phyloP scores from a whole-genome alignment of 37 sponge, comb jelly and placozoan genomes.

The Chondrosia reniformis region DNA sequence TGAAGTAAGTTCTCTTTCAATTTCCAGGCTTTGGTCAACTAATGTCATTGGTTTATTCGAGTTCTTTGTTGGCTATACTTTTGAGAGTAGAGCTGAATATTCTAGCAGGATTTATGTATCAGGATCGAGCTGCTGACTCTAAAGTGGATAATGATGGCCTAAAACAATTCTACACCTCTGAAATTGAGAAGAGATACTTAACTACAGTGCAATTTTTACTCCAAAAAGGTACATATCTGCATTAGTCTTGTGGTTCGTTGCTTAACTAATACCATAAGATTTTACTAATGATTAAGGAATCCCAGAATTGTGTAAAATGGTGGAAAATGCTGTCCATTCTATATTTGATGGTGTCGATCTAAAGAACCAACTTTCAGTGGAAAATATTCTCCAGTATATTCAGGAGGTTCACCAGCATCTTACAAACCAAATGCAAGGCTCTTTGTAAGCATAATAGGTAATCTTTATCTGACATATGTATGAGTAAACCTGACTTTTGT shows the following conservation, averaged over 20 bases:
- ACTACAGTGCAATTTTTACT: slow-evolving; percentile 5
- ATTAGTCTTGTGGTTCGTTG: background rate
- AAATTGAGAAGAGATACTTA: slow-evolving; percentile 7
- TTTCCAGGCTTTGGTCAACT: slow-evolving; percentile 4
- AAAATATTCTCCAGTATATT: background rate
- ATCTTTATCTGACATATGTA: too few relatives aligned
- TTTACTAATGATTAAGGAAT: background rate
- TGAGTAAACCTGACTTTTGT: too few relatives aligned
- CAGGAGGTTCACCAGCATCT: background rate
- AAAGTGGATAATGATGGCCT: background rate
- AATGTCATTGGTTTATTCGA: background rate
- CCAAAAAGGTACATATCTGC: background rate
- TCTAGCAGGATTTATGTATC: background rate
- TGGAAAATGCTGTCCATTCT: background rate
- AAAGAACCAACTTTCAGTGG: slow-evolving; percentile 11
- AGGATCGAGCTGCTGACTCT: background rate
- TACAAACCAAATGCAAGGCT: background rate
- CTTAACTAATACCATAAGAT: background rate
- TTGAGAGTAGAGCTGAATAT: slow-evolving; percentile 3
- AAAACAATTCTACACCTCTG: slow-evolving; percentile 8
- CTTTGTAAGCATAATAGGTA: too few relatives aligned
- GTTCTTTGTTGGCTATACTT: background rate
- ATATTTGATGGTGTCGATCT: background rate
- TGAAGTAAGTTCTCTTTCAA: too few relatives aligned
- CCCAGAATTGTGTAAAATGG: background rate